These are phyloP conservation scores for Carassius auratus DNA, from an alignment of 2,113 vertebrate species.

Conservation along the genomic window DNA sequence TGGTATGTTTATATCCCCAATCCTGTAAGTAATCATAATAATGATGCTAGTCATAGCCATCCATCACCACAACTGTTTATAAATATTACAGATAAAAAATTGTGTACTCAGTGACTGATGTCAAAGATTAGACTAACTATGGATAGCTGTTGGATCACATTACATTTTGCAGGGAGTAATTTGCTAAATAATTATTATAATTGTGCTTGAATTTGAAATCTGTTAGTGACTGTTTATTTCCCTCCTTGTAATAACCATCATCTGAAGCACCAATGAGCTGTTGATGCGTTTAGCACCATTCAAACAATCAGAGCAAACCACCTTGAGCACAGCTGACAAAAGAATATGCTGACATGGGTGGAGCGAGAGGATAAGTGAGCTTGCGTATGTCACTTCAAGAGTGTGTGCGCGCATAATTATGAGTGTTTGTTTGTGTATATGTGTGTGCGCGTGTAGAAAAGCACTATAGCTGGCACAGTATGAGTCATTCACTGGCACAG, in stretches of 20 bases:
- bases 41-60: not conserved
- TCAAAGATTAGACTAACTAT: not conserved
- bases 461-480: slow-evolving; percentile 37
- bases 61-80: not conserved
- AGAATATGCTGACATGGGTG: slow-evolving; percentile 33
- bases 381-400: not conserved
- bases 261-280: not conserved
- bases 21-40: not conserved
- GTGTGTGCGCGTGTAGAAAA: not conserved
- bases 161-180: slow-evolving; percentile 16
- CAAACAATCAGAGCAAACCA: slow-evolving; percentile 38
- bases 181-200: slow-evolving; percentile 14
- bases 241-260: not conserved
- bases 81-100: not conserved
- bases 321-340: slow-evolving; percentile 43
- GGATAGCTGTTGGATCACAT: slow-evolving; percentile 28
- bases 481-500: slow-evolving; percentile 53
- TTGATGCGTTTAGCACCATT: slow-evolving; percentile 22
- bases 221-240: slow-evolving; percentile 23
- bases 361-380: slow-evolving; percentile 25
- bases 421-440: slow-evolving; percentile 24
- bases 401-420: slow-evolving; percentile 21
- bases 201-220: not conserved
- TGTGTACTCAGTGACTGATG: not conserved
- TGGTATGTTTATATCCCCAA: not conserved